Conservation (phyloP, 1,140 invertebrate genomes). For the Stratiolaelaps scimitus region DNA sequence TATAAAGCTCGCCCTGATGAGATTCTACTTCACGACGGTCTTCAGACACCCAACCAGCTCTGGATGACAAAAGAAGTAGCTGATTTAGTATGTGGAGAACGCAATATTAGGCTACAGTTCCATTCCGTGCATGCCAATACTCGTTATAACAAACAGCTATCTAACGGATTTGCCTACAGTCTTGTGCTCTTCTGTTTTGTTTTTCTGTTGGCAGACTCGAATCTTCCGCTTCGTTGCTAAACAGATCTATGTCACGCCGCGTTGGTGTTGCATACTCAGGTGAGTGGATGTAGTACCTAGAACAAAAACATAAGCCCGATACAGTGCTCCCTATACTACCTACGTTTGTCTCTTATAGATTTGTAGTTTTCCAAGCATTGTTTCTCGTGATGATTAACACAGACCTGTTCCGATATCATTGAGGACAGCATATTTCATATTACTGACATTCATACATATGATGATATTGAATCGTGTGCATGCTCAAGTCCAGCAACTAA, state of each 20-base stretch:
- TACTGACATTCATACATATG: too few species aligned
- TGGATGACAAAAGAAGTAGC: conserved; percentile 28
- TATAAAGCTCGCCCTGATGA: conserved; percentile 18
- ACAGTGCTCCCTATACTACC: too few species aligned
- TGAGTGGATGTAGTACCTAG: background rate
- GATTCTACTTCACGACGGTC: conserved; percentile 29
- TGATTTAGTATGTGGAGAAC: background rate
- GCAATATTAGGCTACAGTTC: background rate
- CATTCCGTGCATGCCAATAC: background rate
- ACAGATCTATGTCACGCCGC: background rate
- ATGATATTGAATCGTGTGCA: too few species aligned
- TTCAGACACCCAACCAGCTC: conserved; percentile 26
- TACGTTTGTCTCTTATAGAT: background rate
- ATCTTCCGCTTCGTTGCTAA: background rate
- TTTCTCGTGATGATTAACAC: conserved; percentile 12
- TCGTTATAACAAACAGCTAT: background rate
- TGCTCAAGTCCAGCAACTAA: too few species aligned
- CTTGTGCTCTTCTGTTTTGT: background rate
- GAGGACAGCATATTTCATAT: background rate
- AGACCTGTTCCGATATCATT: conserved; percentile 24
- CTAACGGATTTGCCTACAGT: background rate
- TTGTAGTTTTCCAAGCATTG: background rate
- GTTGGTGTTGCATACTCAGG: background rate
- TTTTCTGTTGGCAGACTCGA: background rate
- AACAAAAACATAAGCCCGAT: background rate